Base-by-base conservation (phyloP, 2,113 vertebrate genomes). In the Tachuris rubrigastra region DNA sequence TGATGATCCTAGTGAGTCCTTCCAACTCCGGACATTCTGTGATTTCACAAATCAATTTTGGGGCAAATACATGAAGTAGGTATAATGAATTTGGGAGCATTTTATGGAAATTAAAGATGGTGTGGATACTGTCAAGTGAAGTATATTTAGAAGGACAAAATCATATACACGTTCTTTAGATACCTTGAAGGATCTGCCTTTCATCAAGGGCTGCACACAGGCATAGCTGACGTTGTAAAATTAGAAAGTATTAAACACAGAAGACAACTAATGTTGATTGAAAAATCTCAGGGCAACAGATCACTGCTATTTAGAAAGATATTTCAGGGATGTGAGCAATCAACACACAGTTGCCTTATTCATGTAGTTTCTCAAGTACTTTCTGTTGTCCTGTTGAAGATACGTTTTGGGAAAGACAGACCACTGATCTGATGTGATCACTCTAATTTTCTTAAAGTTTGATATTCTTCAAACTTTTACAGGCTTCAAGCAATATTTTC, bases 1-100 rank as follows among this genome's bases (percentile, higher is more conserved):
- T 22, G n/a, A 10, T 23, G 33, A 39, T 52, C 16, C 5, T 41
- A 39, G 8, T 4, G 21, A 83, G 2, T 31, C 20, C 11, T 75
- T 31, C 30, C n/a, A 68, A 18, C 39, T 30, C 46, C 47, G 24
- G 28, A 18, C 37, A 68, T 47, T 76, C 46, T 53, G n/a, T 75
- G n/a, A 67, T 67, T 67, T 13, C 53, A 10, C 11, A n/a, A 79
- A 85, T 58, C 17, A 58, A 24, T 82, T 78, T 18, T 6, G 47
- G 16, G 16, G 5, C 12, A 66, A 62, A 62, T 12, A 56, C 6
- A 60, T 0, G 5, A 74, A 87, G 7, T 17, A 53, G 20, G 17
- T 74, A 42, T 22, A 37, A 58, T 31, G 13, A 42, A 53, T 0
- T 12, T 71, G 55, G 31, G 14, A 4, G 0, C 4, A n/a, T 74